A percentile compares a stretch with the other conserved stretches of the same genome.
Conservation (phyloP, 2,888 invertebrate genomes). For the Cheilosia impressa region DNA sequence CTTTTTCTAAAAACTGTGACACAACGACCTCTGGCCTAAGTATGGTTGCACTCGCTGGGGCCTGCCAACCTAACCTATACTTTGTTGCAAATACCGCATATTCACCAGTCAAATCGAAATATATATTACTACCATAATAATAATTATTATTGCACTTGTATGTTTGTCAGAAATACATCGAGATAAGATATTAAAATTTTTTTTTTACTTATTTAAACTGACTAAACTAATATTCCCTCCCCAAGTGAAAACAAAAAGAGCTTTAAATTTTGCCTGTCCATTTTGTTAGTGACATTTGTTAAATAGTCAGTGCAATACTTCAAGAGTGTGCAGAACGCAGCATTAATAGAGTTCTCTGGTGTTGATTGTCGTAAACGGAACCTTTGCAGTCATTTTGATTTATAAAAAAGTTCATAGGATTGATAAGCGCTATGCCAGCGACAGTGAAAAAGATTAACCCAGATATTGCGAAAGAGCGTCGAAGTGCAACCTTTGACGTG, state of each 20-base stretch:
- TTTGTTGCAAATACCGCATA: no score
- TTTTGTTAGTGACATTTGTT: background rate
- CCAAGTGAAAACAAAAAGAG: background rate
- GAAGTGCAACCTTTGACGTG: conserved; percentile 86
- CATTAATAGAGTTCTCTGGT: background rate
- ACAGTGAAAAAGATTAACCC: conserved; percentile 77
- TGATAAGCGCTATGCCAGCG: conserved; percentile 7
- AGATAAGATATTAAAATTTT: background rate
- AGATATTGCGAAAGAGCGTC: conserved; percentile 79
- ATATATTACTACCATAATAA: no score
- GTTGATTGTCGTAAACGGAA: background rate
- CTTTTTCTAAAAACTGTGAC: no score
- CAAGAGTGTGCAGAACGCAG: background rate
- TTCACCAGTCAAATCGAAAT: no score
- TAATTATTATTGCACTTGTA: no score
- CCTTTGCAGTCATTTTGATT: background rate
- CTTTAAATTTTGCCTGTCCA: background rate
- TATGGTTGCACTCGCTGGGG: no score
- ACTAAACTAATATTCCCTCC: background rate
- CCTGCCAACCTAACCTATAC: no score
- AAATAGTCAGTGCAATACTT: conserved; percentile 1
- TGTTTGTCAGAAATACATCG: background rate
- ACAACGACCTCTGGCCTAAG: no score
- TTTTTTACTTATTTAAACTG: conserved; percentile 1
- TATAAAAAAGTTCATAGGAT: background rate